Evolutionary conservation across 2,797 vertebrate species (phyloP).

Genomic region (Lates japonicus): DNA sequence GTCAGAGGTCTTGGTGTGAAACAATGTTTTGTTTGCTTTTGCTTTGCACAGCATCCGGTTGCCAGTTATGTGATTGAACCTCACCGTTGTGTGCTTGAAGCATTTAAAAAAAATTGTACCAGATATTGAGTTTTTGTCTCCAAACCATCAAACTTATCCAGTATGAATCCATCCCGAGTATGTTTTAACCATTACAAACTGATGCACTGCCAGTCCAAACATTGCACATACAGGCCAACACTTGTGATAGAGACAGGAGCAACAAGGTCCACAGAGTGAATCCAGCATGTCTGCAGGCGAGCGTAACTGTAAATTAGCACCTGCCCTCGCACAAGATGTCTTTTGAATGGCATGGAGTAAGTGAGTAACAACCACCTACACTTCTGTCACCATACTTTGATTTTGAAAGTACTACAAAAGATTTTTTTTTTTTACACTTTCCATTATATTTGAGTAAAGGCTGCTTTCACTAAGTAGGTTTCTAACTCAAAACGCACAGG

Average conservation of each 20-base stretch:
- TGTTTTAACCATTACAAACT: slow-evolving; percentile 58
- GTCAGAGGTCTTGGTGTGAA: slow-evolving; percentile 58
- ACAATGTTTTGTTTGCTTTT: slow-evolving; percentile 67
- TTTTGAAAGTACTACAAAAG: slow-evolving; percentile 57
- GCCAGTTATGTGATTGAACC: slow-evolving; percentile 74
- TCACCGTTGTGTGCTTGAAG: slow-evolving; percentile 69
- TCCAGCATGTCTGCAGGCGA: slow-evolving; percentile 66
- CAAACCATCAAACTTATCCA: slow-evolving; percentile 20
- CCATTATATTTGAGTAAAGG: slow-evolving; percentile 51
- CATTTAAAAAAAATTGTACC: slow-evolving; percentile 22
- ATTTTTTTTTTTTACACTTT: slow-evolving; percentile 37
- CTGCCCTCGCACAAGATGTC: slow-evolving; percentile 71
- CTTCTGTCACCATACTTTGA: slow-evolving; percentile 48
- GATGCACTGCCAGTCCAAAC: slow-evolving; percentile 81
- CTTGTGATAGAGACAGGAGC: slow-evolving; percentile 73
- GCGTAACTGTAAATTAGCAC: slow-evolving; percentile 60
- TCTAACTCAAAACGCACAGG: slow-evolving; percentile 22
- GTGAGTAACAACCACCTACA: slow-evolving; percentile 62
- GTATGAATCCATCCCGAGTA: slow-evolving; percentile 33
- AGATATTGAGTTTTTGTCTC: slow-evolving; percentile 51
- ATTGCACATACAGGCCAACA: slow-evolving; percentile 76
- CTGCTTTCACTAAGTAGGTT: slow-evolving; percentile 64
- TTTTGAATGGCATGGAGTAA: slow-evolving; percentile 50
- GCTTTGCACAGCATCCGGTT: slow-evolving; percentile 72
- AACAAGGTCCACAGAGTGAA: slow-evolving; percentile 47